phyloP scores from a whole-genome alignment of 2,797 vertebrate species.

The Erethizon dorsatum region DNA sequence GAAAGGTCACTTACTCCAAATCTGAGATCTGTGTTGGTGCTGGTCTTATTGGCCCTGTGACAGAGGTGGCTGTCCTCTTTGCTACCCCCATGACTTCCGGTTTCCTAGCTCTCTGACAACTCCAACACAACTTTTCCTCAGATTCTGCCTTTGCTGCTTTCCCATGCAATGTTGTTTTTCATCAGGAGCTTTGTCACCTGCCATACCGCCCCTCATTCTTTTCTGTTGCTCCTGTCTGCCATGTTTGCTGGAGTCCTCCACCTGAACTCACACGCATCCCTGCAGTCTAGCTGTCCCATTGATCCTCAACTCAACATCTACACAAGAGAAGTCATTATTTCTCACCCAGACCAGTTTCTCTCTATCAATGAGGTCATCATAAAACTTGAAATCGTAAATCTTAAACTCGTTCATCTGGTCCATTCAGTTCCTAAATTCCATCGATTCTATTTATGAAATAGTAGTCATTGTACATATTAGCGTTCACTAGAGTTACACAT shows the following conservation, averaged over 20 bases:
- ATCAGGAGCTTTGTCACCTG: not conserved
- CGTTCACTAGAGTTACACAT: not conserved
- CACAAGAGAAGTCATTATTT: fast-evolving
- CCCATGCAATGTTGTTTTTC: not conserved
- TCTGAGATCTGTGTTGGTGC: too few species aligned
- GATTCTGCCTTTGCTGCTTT: not conserved
- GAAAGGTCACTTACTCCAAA: not conserved
- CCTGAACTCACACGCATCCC: not conserved
- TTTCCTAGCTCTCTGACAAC: not conserved
- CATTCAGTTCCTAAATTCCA: not conserved
- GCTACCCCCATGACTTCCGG: not conserved
- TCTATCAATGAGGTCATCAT: not conserved
- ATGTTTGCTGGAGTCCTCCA: not conserved
- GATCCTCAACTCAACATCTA: not conserved
- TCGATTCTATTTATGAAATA: not conserved
- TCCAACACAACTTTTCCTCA: not conserved
- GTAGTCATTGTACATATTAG: not conserved
- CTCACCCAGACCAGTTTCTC: not conserved
- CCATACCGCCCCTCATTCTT: not conserved
- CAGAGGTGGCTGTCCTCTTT: not conserved
- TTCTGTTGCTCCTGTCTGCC: not conserved
- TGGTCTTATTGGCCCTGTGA: not conserved
- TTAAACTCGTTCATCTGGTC: not conserved
- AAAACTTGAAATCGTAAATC: not conserved
- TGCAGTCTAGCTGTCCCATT: not conserved